Evolutionary conservation across 2,113 vertebrate genomes (phyloP).

Genomic region (Pteropus alecto): DNA sequence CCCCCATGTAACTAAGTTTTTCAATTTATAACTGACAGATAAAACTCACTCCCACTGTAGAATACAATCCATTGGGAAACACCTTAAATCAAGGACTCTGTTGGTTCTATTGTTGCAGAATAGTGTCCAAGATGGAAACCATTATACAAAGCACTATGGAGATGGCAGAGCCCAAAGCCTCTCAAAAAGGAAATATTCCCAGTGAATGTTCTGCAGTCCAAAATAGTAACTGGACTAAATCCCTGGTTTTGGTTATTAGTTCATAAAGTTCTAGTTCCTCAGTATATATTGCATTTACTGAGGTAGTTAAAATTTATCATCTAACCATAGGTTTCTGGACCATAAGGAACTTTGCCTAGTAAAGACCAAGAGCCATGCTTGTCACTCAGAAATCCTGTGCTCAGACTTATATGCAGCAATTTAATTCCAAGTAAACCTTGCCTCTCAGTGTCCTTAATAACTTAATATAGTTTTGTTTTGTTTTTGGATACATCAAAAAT

Average conservation of each 20-base stretch:
- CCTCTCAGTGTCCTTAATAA: neutral
- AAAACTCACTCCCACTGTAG: neutral
- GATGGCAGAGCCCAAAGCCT: neutral
- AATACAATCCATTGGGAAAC: neutral
- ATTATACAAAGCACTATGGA: too few relatives aligned
- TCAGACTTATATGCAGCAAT: neutral
- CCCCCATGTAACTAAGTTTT: neutral
- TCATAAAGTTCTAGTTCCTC: neutral
- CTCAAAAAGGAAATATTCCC: neutral
- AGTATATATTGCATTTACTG: neutral
- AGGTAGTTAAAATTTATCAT: neutral
- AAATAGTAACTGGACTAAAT: neutral
- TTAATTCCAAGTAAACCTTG: neutral
- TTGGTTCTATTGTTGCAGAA: neutral
- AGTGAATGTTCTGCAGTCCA: neutral
- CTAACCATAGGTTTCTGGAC: neutral
- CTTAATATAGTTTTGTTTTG: neutral
- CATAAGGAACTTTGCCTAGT: neutral
- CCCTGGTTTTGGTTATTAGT: neutral
- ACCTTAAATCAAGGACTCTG: neutral
- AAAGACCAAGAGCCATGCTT: neutral
- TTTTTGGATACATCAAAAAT: neutral
- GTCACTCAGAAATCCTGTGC: neutral
- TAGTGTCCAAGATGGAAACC: neutral
- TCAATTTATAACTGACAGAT: neutral